Evolutionary conservation across 2,797 vertebrate genomes (phyloP).

Genomic region (Scyliorhinus canicula): DNA sequence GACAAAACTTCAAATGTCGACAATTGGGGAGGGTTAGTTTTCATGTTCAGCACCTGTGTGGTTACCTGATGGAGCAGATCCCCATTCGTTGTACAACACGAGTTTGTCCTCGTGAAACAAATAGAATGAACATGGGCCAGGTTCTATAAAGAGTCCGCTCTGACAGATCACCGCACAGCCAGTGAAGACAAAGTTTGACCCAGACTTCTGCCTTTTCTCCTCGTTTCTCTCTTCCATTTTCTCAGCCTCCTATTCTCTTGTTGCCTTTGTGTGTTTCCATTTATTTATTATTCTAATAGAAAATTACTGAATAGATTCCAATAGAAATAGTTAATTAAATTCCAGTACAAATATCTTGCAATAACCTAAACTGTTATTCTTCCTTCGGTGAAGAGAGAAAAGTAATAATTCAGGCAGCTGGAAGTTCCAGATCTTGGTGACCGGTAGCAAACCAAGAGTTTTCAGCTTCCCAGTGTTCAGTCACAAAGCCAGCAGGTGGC

Average conservation of each 20-base stretch:
- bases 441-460: background rate
- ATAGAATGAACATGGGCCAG: background rate
- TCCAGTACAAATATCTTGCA: background rate
- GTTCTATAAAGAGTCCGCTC: background rate
- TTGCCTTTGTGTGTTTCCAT: background rate
- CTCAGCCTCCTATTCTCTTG: background rate
- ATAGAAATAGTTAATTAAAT: background rate
- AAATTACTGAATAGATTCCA: background rate
- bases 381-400: background rate
- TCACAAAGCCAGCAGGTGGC: background rate
- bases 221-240: background rate
- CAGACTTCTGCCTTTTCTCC: background rate
- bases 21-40: background rate
- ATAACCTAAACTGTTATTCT: background rate
- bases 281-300: background rate
- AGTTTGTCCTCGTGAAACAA: background rate
- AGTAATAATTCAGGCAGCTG: background rate
- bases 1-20: background rate
- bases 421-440: too few species aligned
- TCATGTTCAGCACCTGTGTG: background rate
- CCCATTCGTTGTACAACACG: background rate
- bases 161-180: background rate
- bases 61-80: background rate
- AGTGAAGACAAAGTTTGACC: background rate
- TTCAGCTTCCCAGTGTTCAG: background rate